phyloP scores from a whole-genome alignment of 2,888 invertebrate species.

The Agrotis puta region DNA sequence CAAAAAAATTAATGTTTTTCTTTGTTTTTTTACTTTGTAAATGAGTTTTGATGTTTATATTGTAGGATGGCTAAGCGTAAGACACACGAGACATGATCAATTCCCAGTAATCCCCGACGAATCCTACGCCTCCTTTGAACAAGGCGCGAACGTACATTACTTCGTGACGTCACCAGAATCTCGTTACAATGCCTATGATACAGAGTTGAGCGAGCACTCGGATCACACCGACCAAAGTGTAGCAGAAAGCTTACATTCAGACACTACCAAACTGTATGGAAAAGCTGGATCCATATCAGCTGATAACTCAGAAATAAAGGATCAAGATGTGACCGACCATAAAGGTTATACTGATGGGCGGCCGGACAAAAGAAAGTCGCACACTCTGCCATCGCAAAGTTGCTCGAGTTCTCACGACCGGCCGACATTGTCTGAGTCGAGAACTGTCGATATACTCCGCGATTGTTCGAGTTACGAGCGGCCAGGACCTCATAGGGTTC shows the following conservation, averaged over 20 bases:
- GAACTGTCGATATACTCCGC: conserved; percentile 92
- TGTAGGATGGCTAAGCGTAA: conserved; percentile 94
- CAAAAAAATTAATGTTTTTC: too few species aligned
- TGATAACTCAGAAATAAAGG: conserved; percentile 70
- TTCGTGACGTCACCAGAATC: conserved; percentile 81
- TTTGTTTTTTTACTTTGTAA: too few species aligned
- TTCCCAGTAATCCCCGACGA: conserved; percentile 95
- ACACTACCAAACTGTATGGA: conserved; percentile 73
- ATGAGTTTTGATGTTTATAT: conserved; percentile 4
- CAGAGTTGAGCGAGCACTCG: conserved; percentile 86
- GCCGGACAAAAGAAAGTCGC: conserved; percentile 85
- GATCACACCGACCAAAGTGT: conserved; percentile 88
- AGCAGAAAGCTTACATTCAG: conserved; percentile 85
- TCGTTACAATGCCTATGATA: conserved; percentile 80
- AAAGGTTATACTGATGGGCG: conserved; percentile 73
- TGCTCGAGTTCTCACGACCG: conserved; percentile 91
- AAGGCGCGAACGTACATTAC: conserved; percentile 72
- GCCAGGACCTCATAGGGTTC: conserved; percentile 73
- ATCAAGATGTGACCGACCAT: conserved; percentile 82
- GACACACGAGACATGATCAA: conserved; percentile 94
- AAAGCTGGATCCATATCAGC: conserved; percentile 71
- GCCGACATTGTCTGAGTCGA: conserved; percentile 93
- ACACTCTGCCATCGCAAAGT: conserved; percentile 91
- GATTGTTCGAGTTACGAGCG: conserved; percentile 83
- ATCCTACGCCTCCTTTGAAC: conserved; percentile 88